Conservation (phyloP, 2,113 vertebrate species). For the Thomomys bottae region DNA sequence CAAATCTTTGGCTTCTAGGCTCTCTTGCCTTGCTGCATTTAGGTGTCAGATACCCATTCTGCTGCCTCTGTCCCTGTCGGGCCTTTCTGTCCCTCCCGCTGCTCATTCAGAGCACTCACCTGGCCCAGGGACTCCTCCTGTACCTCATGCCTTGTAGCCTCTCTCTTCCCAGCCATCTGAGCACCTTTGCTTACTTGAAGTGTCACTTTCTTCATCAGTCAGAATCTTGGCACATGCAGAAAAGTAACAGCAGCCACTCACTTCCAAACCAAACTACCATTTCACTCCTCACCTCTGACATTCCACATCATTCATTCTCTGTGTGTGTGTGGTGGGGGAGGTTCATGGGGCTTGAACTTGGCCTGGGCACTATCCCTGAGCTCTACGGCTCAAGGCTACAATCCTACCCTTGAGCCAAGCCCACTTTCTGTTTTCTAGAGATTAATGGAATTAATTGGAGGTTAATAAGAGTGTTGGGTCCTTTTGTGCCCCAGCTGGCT, state of each 20-base stretch:
- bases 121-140: neutral
- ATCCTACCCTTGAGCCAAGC: too few species aligned
- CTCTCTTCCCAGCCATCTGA: neutral
- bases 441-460: too few species aligned
- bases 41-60: rapidly evolving
- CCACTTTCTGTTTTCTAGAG: too few species aligned
- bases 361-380: too few species aligned
- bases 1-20: neutral
- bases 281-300: neutral
- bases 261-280: neutral
- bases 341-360: too few species aligned
- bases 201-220: neutral
- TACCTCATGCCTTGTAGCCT: rapidly evolving
- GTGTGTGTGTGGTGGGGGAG: too few species aligned
- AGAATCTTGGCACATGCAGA: neutral
- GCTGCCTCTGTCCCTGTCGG: neutral
- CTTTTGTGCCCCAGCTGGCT: too few species aligned
- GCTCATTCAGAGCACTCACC: rapidly evolving
- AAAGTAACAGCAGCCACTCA: neutral
- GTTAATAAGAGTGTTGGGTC: too few species aligned
- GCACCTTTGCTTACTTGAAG: neutral
- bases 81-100: neutral
- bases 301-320: neutral
- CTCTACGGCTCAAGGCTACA: too few species aligned
- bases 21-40: neutral